A percentile compares a stretch with the other conserved stretches of the same genome.
These are phyloP conservation scores for Phocoena phocoena DNA, from an alignment of 2,113 vertebrate species.

Conservation along the genomic window DNA sequence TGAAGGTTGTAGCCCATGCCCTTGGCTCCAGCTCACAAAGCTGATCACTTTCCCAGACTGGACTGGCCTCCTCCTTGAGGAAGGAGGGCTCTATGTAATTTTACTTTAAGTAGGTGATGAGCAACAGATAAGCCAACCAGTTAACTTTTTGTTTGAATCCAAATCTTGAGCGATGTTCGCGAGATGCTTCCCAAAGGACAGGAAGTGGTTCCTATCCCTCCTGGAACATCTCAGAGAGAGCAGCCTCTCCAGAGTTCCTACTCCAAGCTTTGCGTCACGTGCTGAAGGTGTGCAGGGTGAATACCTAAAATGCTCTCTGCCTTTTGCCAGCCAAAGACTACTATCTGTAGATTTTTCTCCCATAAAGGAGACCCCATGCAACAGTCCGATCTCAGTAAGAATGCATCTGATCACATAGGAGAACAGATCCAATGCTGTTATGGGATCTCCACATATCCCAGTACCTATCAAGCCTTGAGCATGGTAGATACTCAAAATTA, in stretches of 20 bases:
- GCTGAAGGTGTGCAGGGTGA: neutral
- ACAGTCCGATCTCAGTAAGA: neutral
- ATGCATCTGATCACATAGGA: neutral
- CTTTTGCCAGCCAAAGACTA: neutral
- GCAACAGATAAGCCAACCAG: neutral
- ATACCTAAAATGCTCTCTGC: neutral
- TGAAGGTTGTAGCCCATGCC: neutral
- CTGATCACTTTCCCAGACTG: neutral
- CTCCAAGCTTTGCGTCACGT: neutral
- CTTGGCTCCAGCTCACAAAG: neutral
- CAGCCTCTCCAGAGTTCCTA: fast-evolving
- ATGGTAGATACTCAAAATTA: neutral
- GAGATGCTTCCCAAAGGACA: neutral
- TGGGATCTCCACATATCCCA: neutral
- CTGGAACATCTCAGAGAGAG: neutral
- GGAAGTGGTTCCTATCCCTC: neutral
- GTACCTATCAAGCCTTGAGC: neutral
- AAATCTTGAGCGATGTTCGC: neutral
- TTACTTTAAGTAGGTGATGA: constrained; percentile 4
- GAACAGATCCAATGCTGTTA: neutral
- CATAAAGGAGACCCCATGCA: neutral
- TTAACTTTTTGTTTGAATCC: neutral
- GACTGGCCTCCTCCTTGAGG: neutral
- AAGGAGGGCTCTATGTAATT: neutral
- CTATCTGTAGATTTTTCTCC: neutral